A percentile compares a stretch with the other conserved stretches of the same genome.
Conservation (phyloP, 2,888 invertebrate species). For the Tetragonisca angustula region DNA sequence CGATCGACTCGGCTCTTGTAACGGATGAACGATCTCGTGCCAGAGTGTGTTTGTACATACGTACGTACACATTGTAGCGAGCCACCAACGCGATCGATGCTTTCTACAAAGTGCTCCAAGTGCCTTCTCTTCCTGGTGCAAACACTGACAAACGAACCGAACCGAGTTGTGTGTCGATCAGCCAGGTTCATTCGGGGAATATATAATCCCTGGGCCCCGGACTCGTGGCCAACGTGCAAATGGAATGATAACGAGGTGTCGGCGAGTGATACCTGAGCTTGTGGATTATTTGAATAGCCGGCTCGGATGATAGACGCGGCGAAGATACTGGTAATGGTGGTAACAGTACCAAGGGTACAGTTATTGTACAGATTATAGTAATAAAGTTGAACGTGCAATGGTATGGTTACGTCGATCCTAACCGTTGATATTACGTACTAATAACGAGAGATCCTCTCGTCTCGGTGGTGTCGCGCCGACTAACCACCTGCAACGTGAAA, state of each 20-base stretch:
- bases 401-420: constrained; percentile 18
- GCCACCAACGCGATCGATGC: constrained; percentile 25
- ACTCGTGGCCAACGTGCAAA: not conserved
- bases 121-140: constrained; percentile 37
- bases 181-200: not conserved
- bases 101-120: constrained; percentile 32
- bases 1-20: not conserved
- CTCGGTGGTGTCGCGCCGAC: not conserved
- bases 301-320: constrained; percentile 15
- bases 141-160: constrained; percentile 9
- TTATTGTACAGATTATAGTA: constrained; percentile 50
- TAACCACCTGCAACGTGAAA: not conserved
- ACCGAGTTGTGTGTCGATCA: not conserved
- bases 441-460: constrained; percentile 17
- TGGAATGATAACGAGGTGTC: constrained; percentile 25
- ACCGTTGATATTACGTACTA: constrained; percentile 20
- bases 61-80: too few species aligned
- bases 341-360: constrained; percentile 44
- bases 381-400: constrained; percentile 34
- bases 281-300: constrained; percentile 29
- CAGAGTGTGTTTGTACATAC: not conserved
- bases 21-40: constrained; percentile 3
- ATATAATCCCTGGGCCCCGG: too few species aligned
- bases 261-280: constrained; percentile 22
- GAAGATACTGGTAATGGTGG: constrained; percentile 19